These are phyloP conservation scores for Mohoua ochrocephala DNA, from an alignment of 2,113 vertebrate genomes.

Conservation along the genomic window DNA sequence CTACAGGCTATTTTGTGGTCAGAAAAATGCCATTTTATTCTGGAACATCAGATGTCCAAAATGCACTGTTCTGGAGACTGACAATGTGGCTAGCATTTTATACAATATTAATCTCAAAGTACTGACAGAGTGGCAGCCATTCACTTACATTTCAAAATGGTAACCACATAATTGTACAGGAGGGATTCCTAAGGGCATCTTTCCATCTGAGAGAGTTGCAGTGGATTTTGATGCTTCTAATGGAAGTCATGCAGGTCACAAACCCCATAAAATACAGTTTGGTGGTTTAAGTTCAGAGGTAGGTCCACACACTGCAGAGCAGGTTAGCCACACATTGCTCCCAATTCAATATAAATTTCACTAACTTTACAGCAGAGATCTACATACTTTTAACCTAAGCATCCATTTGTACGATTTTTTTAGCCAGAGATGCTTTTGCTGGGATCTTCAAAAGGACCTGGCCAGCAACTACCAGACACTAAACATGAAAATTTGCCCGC, in stretches of 20 bases:
- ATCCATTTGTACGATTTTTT: background rate
- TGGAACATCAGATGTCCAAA: background rate
- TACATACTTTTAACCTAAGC: background rate
- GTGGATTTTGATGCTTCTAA: background rate
- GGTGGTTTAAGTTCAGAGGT: background rate
- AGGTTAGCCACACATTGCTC: background rate
- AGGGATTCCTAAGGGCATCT: slow-evolving; percentile 3
- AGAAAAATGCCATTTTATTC: background rate
- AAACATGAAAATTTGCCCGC: background rate
- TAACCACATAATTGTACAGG: slow-evolving; percentile 2
- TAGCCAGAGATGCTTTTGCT: background rate
- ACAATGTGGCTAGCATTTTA: background rate
- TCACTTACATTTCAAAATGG: slow-evolving; percentile 27
- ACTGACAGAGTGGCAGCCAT: background rate
- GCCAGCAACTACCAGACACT: background rate
- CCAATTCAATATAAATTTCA: background rate
- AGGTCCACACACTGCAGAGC: background rate
- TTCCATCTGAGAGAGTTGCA: slow-evolving; percentile 23
- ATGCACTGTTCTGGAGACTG: background rate
- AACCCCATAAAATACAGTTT: background rate
- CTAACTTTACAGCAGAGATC: background rate
- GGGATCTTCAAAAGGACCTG: background rate
- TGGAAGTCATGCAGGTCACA: slow-evolving; percentile 16
- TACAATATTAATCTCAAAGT: slow-evolving; percentile 50
- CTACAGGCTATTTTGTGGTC: background rate